phyloP scores from a whole-genome alignment of 2,888 invertebrate genomes.

The Andrena dorsata region DNA sequence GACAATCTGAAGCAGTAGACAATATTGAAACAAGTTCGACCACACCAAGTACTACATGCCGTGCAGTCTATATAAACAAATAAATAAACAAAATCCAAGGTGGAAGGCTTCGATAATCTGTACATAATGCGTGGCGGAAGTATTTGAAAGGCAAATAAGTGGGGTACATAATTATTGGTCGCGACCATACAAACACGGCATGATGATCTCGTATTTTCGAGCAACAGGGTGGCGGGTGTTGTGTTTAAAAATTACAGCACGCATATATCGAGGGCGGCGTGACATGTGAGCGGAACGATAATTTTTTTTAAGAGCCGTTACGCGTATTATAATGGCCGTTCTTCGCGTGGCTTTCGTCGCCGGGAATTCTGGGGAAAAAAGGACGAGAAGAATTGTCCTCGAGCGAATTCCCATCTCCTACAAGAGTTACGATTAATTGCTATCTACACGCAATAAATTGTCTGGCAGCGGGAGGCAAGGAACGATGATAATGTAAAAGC shows the following conservation, averaged over 20 bases:
- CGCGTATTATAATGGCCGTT: conserved; percentile 61
- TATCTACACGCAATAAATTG: conserved; percentile 67
- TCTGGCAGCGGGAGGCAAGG: conserved; percentile 7
- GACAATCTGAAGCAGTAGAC: background rate
- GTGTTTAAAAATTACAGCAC: conserved; percentile 62
- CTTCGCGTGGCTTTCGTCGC: conserved; percentile 37
- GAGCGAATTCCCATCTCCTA: conserved; percentile 48
- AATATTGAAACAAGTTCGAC: background rate
- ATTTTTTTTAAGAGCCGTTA: conserved; percentile 66
- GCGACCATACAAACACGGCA: background rate
- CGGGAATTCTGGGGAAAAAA: conserved; percentile 34
- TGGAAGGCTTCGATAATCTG: too few species aligned
- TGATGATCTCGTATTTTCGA: background rate
- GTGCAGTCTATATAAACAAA: too few species aligned
- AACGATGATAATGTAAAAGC: conserved; percentile 55
- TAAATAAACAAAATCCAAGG: too few species aligned
- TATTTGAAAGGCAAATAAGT: too few species aligned
- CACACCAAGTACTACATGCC: too few species aligned
- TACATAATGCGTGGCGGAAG: too few species aligned
- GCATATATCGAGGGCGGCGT: conserved; percentile 50
- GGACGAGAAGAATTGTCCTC: conserved; percentile 50
- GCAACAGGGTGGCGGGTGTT: background rate
- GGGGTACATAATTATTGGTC: background rate
- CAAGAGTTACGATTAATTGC: conserved; percentile 62
- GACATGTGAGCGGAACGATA: conserved; percentile 52